phyloP scores from a whole-genome alignment of 2,113 vertebrate species.

The Pithys albifrons region DNA sequence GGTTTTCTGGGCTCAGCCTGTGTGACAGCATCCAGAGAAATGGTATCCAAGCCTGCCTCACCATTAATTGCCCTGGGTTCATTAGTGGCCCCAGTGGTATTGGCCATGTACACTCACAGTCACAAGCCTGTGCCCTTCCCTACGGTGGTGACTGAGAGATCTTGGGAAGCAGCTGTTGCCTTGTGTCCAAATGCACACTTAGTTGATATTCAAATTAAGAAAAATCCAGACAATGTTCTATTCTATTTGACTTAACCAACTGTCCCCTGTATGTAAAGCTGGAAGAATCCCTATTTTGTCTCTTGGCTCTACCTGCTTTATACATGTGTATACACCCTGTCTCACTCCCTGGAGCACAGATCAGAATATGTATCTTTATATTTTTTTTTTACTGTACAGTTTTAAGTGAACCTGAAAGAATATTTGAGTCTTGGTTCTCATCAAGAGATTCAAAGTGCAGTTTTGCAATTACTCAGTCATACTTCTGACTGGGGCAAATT shows the following conservation, averaged over 20 bases:
- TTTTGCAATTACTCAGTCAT: background rate
- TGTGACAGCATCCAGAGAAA: background rate
- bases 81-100: background rate
- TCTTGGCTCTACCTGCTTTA: background rate
- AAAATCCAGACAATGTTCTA: background rate
- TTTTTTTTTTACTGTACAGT: background rate
- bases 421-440: background rate
- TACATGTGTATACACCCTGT: background rate
- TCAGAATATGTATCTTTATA: background rate
- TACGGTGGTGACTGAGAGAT: background rate
- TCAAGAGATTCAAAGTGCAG: background rate
- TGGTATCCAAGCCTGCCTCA: background rate
- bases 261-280: background rate
- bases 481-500: background rate
- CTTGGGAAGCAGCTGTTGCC: background rate
- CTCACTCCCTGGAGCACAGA: background rate
- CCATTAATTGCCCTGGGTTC: background rate
- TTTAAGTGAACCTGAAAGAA: background rate
- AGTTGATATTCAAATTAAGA: background rate
- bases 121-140: background rate
- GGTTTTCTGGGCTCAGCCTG: background rate
- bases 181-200: background rate
- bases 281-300: background rate
- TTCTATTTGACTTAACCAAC: background rate
- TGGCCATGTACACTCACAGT: background rate